Conservation (phyloP, 2,888 invertebrate species). For the Campoletis raptor region DNA sequence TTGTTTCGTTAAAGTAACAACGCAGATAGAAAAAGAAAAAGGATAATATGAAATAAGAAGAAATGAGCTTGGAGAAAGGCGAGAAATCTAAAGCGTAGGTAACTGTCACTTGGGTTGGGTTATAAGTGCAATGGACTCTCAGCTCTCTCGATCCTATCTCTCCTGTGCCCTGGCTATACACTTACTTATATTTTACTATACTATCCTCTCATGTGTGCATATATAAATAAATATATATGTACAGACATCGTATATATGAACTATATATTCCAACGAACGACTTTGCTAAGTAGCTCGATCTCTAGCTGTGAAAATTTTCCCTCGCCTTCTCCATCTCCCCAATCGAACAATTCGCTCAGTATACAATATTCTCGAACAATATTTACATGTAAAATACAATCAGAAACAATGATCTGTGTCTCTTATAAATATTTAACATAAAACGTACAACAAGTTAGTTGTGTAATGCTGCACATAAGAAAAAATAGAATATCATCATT, state of each 20-base stretch:
- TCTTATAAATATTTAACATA: background rate
- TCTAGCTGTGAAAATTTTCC: constrained; percentile 39
- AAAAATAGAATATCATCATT: background rate
- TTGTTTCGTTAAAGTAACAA: constrained; percentile 25
- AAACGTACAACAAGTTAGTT: background rate
- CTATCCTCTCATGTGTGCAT: constrained; percentile 1
- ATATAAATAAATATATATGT: background rate
- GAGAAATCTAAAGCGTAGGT: constrained; percentile 73
- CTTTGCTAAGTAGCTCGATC: constrained; percentile 47
- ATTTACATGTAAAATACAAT: background rate
- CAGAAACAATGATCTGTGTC: background rate
- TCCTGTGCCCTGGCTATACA: constrained; percentile 39
- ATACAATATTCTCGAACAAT: background rate
- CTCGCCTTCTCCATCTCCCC: background rate
- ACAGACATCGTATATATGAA: background rate
- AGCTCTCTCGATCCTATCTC: constrained; percentile 62
- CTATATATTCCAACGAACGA: constrained; percentile 23
- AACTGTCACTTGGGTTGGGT: constrained; percentile 71
- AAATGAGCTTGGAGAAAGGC: constrained; percentile 72
- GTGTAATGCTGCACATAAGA: background rate
- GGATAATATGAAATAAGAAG: constrained; percentile 25
- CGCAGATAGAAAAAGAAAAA: constrained; percentile 6
- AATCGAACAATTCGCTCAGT: background rate
- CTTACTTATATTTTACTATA: constrained; percentile 21
- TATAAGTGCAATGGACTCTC: constrained; percentile 68